These are phyloP conservation scores for Drosophila subpulchrella DNA, from an alignment of 1,140 invertebrate species.

Conservation along the genomic window DNA sequence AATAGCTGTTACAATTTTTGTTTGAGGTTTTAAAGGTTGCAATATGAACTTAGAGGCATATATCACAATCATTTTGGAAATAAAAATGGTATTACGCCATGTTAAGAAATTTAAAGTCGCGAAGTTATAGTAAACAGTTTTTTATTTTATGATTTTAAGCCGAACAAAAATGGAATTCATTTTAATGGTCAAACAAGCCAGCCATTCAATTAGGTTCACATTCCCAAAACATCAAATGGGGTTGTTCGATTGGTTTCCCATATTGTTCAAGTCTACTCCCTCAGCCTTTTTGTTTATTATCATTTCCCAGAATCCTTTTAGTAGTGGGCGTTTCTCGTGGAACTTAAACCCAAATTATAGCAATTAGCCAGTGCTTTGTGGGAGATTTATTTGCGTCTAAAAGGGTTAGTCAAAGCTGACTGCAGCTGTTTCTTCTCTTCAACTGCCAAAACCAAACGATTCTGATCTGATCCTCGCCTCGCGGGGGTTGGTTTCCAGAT, in stretches of 20 bases:
- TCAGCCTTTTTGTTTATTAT: neutral
- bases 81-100: too few relatives aligned
- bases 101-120: too few relatives aligned
- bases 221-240: neutral
- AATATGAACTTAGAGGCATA: neutral
- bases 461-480: slow-evolving; percentile 35
- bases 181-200: neutral
- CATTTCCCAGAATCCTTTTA: neutral
- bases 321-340: slow-evolving; percentile 53
- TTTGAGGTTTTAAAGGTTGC: too few relatives aligned
- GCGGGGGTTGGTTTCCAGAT: slow-evolving; percentile 74
- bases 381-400: slow-evolving; percentile 27
- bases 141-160: too few relatives aligned
- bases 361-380: slow-evolving; percentile 40
- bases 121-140: too few relatives aligned
- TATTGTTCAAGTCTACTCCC: neutral
- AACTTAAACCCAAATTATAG: slow-evolving; percentile 60
- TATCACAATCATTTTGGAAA: too few relatives aligned
- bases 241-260: slow-evolving; percentile 14
- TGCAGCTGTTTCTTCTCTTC: slow-evolving; percentile 35
- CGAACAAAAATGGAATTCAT: too few relatives aligned
- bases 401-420: slow-evolving; percentile 26
- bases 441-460: slow-evolving; percentile 1
- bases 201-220: neutral
- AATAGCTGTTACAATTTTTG: too few relatives aligned